Evolutionary conservation across 2,113 vertebrate species (phyloP), one percentile per base, ranked within the genome.

Genomic region (Panthera tigris): DNA sequence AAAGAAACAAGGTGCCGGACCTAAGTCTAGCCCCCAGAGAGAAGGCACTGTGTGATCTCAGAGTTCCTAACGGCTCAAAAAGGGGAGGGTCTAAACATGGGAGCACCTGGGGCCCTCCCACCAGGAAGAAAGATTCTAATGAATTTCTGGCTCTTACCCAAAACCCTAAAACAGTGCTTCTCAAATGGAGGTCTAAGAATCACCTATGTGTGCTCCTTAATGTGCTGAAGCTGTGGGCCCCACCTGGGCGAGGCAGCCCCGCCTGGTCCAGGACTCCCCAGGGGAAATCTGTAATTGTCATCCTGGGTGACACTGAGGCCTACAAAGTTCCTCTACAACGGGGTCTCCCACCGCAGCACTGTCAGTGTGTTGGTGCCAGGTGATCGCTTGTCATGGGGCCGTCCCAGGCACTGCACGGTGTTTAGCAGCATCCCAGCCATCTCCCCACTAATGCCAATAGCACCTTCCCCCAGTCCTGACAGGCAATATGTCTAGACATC

Each of bases 401-500:
- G 0, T 45, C 18, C 66, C 31, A 5, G 45, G 10, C 16, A 9
- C 7, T 29, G 10, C 10, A 48, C 18, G 5, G 10, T 52, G 3
- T 5, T 81, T 3, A 80, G n/a, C 23, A 52, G 25, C 41, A 79
- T 4, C 33, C n/a, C 63, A 33, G 33, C 45, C 41, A 23, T 89
- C 71, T 27, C 4, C 45, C 27, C 23, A 33, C n/a, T 7, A 55
- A 50, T 48, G 48, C 18, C 76, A 36, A 79, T 1, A 25, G 27
- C 15, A 16, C 31, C 25, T 18, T 63, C 4, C 21, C 68, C 15
- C 4, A 66, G 14, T 74, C 79, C 57, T 7, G 84, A 33, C 55
- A 69, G 45, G 23, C 63, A 39, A 25, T 21, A 66, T 57, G 18
- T 83, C 45, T n/a, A 55, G 45, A 66, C 36, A 5, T 48, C 36